phyloP scores from a whole-genome alignment of 2,113 vertebrate species.

The Thunnus maccoyii region DNA sequence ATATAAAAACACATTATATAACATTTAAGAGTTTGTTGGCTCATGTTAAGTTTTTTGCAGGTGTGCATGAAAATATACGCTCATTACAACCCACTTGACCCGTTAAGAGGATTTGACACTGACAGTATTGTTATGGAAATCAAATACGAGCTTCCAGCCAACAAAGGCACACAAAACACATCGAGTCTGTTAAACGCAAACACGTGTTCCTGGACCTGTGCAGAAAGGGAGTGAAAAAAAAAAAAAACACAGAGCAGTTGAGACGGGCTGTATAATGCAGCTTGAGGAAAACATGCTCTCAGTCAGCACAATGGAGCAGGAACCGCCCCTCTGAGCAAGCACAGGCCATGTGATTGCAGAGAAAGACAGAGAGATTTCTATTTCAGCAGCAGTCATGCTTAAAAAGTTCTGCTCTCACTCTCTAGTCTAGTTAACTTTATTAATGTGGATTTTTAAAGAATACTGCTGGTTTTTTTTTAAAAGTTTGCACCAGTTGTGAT shows the following conservation, averaged over 20 bases:
- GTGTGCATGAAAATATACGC: not conserved
- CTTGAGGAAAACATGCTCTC: slow-evolving; percentile 76
- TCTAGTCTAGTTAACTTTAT: not conserved
- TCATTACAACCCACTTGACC: slow-evolving; percentile 7
- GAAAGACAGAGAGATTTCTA: slow-evolving; percentile 35
- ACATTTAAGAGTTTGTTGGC: not conserved
- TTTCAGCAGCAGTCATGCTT: not conserved
- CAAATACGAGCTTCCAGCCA: not conserved
- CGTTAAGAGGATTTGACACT: slow-evolving; percentile 13
- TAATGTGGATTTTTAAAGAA: not conserved
- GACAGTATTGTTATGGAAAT: slow-evolving; percentile 24
- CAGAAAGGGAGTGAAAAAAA: not conserved
- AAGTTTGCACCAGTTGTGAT: not conserved
- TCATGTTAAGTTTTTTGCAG: not conserved
- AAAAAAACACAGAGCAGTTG: slow-evolving; percentile 8
- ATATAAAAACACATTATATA: not conserved
- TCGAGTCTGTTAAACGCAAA: slow-evolving; percentile 40
- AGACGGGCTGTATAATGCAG: slow-evolving; percentile 36
- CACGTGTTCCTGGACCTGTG: slow-evolving; percentile 51
- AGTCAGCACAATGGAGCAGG: slow-evolving; percentile 71
- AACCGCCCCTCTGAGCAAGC: slow-evolving; percentile 69
- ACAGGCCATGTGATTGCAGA: slow-evolving; percentile 64
- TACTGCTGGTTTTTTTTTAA: not conserved
- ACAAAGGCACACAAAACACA: slow-evolving; percentile 33
- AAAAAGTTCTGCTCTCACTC: not conserved